phyloP scores from a whole-genome alignment of 2,113 vertebrate species.

The Cyrtonyx montezumae region DNA sequence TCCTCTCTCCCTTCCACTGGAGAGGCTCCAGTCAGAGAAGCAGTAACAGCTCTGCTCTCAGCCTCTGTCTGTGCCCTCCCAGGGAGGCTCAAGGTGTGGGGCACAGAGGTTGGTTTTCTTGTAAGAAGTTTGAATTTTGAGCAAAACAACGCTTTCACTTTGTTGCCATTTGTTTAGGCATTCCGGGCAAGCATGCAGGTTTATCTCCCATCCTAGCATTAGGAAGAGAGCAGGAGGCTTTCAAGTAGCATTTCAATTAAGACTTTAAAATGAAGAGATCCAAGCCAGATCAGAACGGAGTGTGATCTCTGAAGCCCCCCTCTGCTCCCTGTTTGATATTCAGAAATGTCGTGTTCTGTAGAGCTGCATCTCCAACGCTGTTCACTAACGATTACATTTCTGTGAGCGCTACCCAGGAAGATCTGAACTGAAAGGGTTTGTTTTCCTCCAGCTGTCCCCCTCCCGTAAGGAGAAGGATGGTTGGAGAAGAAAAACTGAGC shows the following conservation, averaged over 20 bases:
- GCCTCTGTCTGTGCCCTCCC: neutral
- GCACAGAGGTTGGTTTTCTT: accelerated
- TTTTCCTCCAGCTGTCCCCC: neutral
- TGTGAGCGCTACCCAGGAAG: neutral
- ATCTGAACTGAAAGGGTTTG: neutral
- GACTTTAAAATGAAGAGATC: conserved; percentile 37
- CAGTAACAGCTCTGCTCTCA: conserved; percentile 13
- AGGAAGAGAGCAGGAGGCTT: neutral
- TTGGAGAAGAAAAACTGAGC: neutral
- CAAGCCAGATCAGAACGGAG: conserved; percentile 8
- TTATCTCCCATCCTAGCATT: neutral
- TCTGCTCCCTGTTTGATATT: neutral
- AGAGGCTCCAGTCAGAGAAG: neutral
- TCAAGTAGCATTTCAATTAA: conserved; percentile 55
- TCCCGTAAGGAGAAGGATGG: neutral
- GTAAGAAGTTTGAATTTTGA: neutral
- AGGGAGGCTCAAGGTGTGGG: neutral
- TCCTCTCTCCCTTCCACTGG: neutral
- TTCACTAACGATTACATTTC: neutral
- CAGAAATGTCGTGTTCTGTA: conserved; percentile 52
- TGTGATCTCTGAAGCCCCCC: conserved; percentile 28
- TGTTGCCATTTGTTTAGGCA: neutral
- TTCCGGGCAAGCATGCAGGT: neutral
- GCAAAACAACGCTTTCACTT: neutral
- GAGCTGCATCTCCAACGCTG: neutral